Base-by-base conservation (phyloP, 2,113 vertebrate genomes). In the Alexandromys fortis region DNA sequence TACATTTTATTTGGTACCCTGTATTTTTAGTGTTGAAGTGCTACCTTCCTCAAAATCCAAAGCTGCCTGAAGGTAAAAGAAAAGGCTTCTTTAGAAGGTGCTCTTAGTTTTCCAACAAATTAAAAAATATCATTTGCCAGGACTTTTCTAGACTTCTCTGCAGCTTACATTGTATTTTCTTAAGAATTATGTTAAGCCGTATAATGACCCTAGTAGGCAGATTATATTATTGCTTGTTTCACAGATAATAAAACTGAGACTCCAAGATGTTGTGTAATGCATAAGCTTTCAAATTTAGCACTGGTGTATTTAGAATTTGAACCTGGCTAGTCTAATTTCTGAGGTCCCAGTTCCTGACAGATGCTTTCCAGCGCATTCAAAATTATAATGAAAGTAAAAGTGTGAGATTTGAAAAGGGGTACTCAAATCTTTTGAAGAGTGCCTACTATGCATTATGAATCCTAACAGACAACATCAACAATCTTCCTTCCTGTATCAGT, bases 101-200 rank as follows among this genome's bases (percentile, higher is more conserved):
- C 26, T 76, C 52, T 96, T 88, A 87, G 22, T 91, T 97, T 89
- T 83, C 78, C 90, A 96, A 79, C 38, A 19, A 91, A 73, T 30
- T 52, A 28, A 26, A 55, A 14, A 22, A 28, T 22, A 88, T 24
- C 58, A 42, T 85, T 94, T 97, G 4, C 35, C 55, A 79, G 49
- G 2, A 68, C 65, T 65, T 49, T 82, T 91, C 26, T 67, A 77
- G 45, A 95, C 78, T 94, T 86, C 7, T 68, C 89, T 89, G 68
- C 2, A 61, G 30, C 3, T 77, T 86, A 73, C 33, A 83, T 68
- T 92, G 6, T 12, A 85, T 35, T 93, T 72, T 89, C 13, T 12
- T 42, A 82, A 92, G 28, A 94, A 47, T 73, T 91, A 28, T 73
- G 13, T 78, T 83, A 89, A 90, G 5, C 79, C 49, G 61, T 92